Conservation (phyloP, 2,888 invertebrate species). For the Clanis bilineata region DNA sequence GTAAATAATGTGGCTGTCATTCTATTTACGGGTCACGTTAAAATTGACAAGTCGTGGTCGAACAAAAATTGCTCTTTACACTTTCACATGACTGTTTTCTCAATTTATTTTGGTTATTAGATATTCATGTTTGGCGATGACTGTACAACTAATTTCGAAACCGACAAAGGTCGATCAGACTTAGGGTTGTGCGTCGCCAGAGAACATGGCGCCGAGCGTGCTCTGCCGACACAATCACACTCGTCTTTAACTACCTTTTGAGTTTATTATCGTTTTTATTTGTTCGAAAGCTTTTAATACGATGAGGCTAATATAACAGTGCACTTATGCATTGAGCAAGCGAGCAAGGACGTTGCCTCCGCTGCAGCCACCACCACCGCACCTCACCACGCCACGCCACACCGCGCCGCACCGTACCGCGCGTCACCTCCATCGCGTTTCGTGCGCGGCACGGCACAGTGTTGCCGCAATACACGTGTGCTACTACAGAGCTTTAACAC, state of each 20-base stretch:
- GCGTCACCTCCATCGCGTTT: not conserved
- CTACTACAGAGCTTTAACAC: constrained; percentile 9
- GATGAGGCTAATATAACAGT: constrained; percentile 58
- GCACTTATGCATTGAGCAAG: constrained; percentile 71
- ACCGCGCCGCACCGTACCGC: constrained; percentile 11
- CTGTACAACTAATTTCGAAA: constrained; percentile 60
- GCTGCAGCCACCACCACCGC: not conserved
- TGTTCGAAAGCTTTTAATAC: constrained; percentile 67
- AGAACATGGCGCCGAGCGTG: constrained; percentile 28
- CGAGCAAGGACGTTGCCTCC: constrained; percentile 60
- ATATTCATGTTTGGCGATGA: constrained; percentile 11
- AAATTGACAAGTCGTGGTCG: constrained; percentile 3
- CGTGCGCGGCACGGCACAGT: not conserved
- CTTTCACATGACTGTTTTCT: constrained; percentile 16
- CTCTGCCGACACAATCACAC: constrained; percentile 54
- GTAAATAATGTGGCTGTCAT: constrained; percentile 6
- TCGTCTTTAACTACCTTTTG: constrained; percentile 64
- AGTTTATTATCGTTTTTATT: constrained; percentile 53
- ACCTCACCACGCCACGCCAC: not conserved
- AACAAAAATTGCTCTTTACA: constrained; percentile 15
- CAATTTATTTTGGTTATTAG: constrained; percentile 15
- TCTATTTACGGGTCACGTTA: constrained; percentile 6
- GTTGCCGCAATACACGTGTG: constrained; percentile 14
- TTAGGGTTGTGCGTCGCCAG: constrained; percentile 28
- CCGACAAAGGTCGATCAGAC: constrained; percentile 59